Base-by-base conservation (phyloP, 2,888 invertebrate species). In the Steinernema hermaphroditum region DNA sequence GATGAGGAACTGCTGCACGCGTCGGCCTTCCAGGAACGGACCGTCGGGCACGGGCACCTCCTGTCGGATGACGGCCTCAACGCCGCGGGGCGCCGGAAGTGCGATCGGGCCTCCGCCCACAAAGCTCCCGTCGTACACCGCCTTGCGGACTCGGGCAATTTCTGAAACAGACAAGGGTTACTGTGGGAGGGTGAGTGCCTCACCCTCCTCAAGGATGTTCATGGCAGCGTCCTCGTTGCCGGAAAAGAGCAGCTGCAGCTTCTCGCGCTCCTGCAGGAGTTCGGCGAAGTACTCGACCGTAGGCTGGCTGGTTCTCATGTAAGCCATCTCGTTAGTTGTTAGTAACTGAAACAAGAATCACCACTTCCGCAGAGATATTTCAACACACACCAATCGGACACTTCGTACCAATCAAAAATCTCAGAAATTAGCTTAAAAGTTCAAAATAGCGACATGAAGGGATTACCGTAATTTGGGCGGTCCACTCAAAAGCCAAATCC, bases 291-390 rank as follows among this genome's bases (percentile, higher is more conserved):
- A 46, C 9, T 46, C 46, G 46, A 46, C 46, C 12, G 37, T 37
- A n/a, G 46, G 46, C n/a, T n/a, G n/a, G n/a, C n/a, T n/a, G n/a
- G 16, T 46, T 46, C 22, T 16, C 6, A 4, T 6, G n/a, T 46
- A n/a, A 16, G 46, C 4, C 46, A 46, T 46, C 46, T 37, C 12
- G 46, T 16, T 46, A 16, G 46, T n/a, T n/a, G 46, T 46, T 46
- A 46, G 46, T 46, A 46, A 46, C 46, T 46, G 46, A 46, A 46
- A 46, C 12, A n/a, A n/a, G n/a, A n/a, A n/a, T n/a, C n/a, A n/a
- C n/a, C n/a, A n/a, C n/a, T n/a, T n/a, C n/a, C n/a, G n/a, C n/a
- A n/a, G n/a, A n/a, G n/a, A n/a, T n/a, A n/a, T n/a, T n/a, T n/a
- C n/a, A n/a, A n/a, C n/a, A n/a, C n/a, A n/a, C n/a, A n/a, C n/a